A percentile compares a stretch with the other conserved stretches of the same genome.
Conservation (phyloP, 1,140 invertebrate species). For the Reticulitermes speratus region DNA sequence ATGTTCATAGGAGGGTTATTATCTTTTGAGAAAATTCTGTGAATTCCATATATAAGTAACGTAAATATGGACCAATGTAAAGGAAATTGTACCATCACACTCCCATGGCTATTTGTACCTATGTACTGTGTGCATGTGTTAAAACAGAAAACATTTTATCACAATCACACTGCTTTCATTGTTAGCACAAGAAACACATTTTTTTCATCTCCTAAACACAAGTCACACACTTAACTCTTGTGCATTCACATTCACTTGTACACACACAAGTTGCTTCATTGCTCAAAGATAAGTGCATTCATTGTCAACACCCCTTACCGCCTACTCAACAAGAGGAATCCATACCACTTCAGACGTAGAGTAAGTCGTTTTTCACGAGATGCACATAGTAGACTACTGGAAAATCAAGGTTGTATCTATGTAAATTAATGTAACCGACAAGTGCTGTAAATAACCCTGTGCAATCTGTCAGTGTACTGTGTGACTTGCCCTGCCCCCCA, state of each 20-base stretch:
- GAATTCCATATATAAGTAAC: neutral
- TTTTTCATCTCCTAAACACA: neutral
- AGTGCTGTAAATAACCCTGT: neutral
- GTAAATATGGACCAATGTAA: neutral
- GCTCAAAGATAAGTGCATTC: slow-evolving; percentile 11
- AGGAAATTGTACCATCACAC: neutral
- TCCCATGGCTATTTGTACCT: slow-evolving; percentile 3
- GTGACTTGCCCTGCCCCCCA: neutral
- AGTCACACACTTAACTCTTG: neutral
- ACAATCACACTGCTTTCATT: neutral
- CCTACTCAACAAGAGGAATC: neutral
- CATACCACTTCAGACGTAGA: neutral
- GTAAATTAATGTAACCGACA: neutral
- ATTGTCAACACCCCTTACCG: slow-evolving; percentile 7
- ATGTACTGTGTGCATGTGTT: neutral
- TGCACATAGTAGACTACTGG: neutral
- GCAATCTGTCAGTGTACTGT: neutral
- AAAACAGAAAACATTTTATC: neutral
- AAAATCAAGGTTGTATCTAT: neutral
- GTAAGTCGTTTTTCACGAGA: slow-evolving; percentile 3
- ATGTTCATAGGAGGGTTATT: neutral
- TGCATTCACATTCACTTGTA: neutral
- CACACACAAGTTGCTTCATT: slow-evolving; percentile 6
- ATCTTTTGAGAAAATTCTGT: neutral
- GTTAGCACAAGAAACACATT: neutral